phyloP scores from a whole-genome alignment of 2,113 vertebrate genomes.

The Litocranius walleri region DNA sequence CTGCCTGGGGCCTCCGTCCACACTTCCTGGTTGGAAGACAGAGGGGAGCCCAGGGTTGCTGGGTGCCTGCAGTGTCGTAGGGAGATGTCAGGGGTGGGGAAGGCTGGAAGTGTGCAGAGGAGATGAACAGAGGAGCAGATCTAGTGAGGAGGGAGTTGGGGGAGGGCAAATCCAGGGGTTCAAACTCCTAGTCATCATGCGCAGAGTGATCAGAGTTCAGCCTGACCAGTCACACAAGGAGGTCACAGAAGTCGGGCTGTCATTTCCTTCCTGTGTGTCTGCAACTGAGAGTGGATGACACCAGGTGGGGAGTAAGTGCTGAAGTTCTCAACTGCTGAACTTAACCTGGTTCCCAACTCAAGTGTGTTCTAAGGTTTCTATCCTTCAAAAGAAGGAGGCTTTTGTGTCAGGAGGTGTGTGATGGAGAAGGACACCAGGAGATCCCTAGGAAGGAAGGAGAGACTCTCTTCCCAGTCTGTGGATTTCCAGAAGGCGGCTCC shows the following conservation, averaged over 20 bases:
- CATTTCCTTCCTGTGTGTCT: neutral
- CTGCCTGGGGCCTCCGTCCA: neutral
- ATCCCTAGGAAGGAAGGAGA: neutral
- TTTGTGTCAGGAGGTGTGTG: neutral
- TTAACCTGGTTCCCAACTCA: neutral
- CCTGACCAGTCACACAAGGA: neutral
- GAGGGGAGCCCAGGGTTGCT: neutral
- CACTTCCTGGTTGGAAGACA: neutral
- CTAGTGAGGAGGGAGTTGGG: neutral
- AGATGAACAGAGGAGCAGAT: no score
- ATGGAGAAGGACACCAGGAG: neutral
- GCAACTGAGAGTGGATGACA: no score
- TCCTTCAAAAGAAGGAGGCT: neutral
- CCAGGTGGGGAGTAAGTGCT: neutral
- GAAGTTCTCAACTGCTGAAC: no score
- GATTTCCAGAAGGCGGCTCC: neutral
- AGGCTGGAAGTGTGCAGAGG: neutral
- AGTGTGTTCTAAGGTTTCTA: neutral
- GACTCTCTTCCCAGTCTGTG: rapidly evolving
- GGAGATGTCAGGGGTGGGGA: neutral
- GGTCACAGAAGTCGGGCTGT: neutral
- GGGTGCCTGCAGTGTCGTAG: neutral
- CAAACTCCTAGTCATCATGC: neutral
- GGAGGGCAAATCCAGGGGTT: neutral
- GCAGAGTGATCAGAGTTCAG: neutral